A percentile compares a stretch with the other conserved stretches of the same genome.
Evolutionary conservation across 2,888 invertebrate genomes (phyloP).

Genomic region (Oligia strigilis): DNA sequence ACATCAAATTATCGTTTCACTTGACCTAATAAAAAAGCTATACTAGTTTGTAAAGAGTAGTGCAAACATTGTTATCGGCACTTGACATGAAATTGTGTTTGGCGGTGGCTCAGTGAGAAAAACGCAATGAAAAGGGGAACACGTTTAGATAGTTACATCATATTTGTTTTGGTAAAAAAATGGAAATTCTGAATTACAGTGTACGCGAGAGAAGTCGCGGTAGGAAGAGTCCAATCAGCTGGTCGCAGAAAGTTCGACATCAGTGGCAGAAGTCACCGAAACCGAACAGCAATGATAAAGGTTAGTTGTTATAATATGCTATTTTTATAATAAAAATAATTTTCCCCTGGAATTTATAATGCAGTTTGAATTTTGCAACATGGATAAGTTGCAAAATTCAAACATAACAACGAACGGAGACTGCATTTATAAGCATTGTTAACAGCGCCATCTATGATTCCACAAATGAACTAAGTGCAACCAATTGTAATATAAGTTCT

Average conservation of each 20-base stretch:
- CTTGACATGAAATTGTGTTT: conserved; percentile 73
- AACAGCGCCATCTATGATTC: conserved; percentile 79
- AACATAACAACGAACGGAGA: neutral
- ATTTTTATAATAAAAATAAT: no score
- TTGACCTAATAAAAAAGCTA: conserved; percentile 72
- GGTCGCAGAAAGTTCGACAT: conserved; percentile 92
- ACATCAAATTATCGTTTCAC: conserved; percentile 57
- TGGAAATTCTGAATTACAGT: conserved; percentile 83
- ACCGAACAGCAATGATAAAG: conserved; percentile 77
- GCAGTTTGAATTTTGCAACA: no score
- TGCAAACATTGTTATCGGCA: conserved; percentile 83
- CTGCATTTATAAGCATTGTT: neutral
- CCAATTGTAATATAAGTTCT: conserved; percentile 21
- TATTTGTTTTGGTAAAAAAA: conserved; percentile 49
- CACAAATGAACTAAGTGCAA: conserved; percentile 28
- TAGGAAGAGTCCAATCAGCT: conserved; percentile 90
- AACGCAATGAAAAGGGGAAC: conserved; percentile 36
- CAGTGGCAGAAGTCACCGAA: conserved; percentile 91
- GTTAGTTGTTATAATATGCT: conserved; percentile 67
- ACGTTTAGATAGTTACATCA: conserved; percentile 31
- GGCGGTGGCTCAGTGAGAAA: conserved; percentile 69
- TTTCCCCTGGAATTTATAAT: neutral
- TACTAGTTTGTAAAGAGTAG: conserved; percentile 79
- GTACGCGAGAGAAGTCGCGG: conserved; percentile 89
- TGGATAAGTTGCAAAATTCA: neutral